Evolutionary conservation across 1,140 invertebrate species (phyloP).

Genomic region (Zaprionus lachaisei): DNA sequence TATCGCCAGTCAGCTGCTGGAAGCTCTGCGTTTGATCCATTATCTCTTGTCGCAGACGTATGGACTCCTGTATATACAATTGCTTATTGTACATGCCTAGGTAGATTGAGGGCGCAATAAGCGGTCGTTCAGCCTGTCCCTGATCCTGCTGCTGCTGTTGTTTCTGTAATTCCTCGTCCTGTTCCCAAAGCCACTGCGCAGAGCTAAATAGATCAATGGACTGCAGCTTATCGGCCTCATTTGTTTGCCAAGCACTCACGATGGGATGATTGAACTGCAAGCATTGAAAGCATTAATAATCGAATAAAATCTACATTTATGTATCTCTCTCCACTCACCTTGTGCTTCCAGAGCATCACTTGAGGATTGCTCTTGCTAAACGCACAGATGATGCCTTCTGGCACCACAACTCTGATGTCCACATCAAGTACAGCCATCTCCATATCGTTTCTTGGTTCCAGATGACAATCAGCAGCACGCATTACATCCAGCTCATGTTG

Average conservation of each 20-base stretch:
- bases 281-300: background rate
- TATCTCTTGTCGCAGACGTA: slow-evolving; percentile 81
- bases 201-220: slow-evolving; percentile 91
- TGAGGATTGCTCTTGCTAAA: slow-evolving; percentile 86
- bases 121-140: slow-evolving; percentile 39
- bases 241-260: slow-evolving; percentile 92
- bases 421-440: slow-evolving; percentile 85
- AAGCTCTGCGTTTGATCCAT: slow-evolving; percentile 64
- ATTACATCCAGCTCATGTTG: slow-evolving; percentile 91
- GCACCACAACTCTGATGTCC: slow-evolving; percentile 88
- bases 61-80: slow-evolving; percentile 89
- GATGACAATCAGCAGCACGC: slow-evolving; percentile 85
- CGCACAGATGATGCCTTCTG: slow-evolving; percentile 90
- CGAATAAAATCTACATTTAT: background rate
- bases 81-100: slow-evolving; percentile 93
- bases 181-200: slow-evolving; percentile 84
- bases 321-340: slow-evolving; percentile 84
- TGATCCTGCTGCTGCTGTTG: slow-evolving; percentile 37
- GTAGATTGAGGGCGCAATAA: slow-evolving; percentile 89
- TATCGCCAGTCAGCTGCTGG: slow-evolving; percentile 80
- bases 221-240: slow-evolving; percentile 87
- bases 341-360: slow-evolving; percentile 89
- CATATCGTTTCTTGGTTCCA: slow-evolving; percentile 74
- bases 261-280: slow-evolving; percentile 92
- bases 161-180: slow-evolving; percentile 68